Evolutionary conservation across 2,797 vertebrate genomes (phyloP).

Genomic region (Cuniculus paca): DNA sequence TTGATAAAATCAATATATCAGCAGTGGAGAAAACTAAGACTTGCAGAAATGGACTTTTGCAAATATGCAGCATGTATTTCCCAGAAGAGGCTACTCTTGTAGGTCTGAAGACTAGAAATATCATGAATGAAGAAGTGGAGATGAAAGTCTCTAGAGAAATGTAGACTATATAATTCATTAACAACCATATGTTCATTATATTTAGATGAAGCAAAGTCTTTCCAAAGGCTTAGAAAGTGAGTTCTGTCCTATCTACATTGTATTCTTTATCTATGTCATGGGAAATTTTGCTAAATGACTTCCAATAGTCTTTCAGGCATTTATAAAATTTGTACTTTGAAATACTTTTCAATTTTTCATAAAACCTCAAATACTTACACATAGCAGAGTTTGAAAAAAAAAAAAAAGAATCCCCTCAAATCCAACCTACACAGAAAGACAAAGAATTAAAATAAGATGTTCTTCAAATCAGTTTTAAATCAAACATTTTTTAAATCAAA

Average conservation of each 20-base stretch:
- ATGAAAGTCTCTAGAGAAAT: background rate
- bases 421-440: background rate
- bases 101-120: constrained; percentile 36
- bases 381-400: background rate
- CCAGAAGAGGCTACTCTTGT: background rate
- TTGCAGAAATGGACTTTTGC: background rate
- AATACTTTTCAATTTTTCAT: background rate
- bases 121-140: background rate
- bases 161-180: background rate
- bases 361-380: constrained; percentile 10
- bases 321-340: background rate
- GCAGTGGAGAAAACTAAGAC: background rate
- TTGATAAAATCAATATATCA: background rate
- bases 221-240: background rate
- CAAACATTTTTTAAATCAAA: background rate
- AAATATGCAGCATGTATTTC: constrained; percentile 12
- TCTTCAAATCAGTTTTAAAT: background rate
- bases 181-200: background rate
- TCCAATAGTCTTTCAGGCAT: background rate
- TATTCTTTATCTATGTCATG: background rate
- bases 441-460: constrained; percentile 4
- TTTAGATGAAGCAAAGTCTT: background rate
- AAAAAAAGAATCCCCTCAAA: background rate
- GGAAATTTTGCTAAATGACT: constrained; percentile 30
- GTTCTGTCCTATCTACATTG: background rate